Evolutionary conservation across 2,113 vertebrate genomes (phyloP).

Genomic region (Fregetta grallaria): DNA sequence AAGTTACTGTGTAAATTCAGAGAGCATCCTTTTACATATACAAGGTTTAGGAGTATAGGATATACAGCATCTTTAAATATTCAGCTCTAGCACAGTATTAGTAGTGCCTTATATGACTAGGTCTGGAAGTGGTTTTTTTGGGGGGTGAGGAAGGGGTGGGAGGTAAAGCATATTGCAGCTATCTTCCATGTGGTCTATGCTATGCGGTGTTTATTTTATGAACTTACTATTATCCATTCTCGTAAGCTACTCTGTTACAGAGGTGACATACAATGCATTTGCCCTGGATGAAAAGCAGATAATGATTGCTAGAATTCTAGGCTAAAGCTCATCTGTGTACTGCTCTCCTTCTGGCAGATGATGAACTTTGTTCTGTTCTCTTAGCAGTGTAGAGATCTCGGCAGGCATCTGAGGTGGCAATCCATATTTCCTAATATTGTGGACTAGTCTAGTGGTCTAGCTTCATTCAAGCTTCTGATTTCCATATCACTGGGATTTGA

Average conservation of each 20-base stretch:
- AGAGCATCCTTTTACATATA: not conserved
- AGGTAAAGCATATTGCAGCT: not conserved
- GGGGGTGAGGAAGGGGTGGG: not conserved
- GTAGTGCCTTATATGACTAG: not conserved
- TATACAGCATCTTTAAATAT: not conserved
- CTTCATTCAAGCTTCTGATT: not conserved
- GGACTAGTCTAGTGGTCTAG: not conserved
- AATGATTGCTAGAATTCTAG: not conserved
- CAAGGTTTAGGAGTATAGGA: not conserved
- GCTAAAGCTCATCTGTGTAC: not conserved
- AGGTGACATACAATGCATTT: not conserved
- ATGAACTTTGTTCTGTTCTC: not conserved
- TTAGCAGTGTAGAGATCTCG: not conserved
- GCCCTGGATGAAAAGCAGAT: not conserved
- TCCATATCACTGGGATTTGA: not conserved
- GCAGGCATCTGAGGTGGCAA: not conserved
- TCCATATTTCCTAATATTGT: not conserved
- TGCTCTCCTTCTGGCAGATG: not conserved
- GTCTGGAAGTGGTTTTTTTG: not conserved
- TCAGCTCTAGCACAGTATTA: not conserved
- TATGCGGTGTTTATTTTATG: not conserved
- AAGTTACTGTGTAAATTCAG: not conserved
- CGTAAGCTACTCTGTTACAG: not conserved
- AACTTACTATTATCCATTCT: accelerated
- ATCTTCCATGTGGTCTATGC: not conserved